Evolutionary conservation across 2,113 vertebrate species (phyloP), one percentile per base, ranked within the genome.

Genomic region (Rhinichthys klamathensis): DNA sequence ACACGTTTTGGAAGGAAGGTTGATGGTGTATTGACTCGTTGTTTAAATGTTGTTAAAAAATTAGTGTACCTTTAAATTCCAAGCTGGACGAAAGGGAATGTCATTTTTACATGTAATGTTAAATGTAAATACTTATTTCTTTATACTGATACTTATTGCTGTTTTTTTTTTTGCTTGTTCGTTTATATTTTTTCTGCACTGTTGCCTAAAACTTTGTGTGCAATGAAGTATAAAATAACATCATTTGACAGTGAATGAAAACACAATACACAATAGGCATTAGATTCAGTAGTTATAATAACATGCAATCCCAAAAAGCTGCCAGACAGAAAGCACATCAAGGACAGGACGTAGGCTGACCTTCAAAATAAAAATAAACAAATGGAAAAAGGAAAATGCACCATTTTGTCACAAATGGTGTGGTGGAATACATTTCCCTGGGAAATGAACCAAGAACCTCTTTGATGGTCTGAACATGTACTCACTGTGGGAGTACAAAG

Each of bases 221-320:
- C 1, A 13, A 3, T 3, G 6, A 74, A 25, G n/a, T 16, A 25
- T 49, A 9, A 46, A 74, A 73, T 16, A 74, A n/a, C 6, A n/a
- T 8, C 23, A 46, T 46, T 16, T 73, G 41, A 25, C 41, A 73
- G 5, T 3, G 0, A 72, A 73, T 7, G 6, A 74, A 74, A 25
- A 46, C 67, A 70, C 21, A 7, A 69, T 21, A 35, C 1, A 18
- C 65, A 35, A 69, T 69, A 35, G 30, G 0, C 18, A 35, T 70
- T 70, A 70, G 18, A 38, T 70, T 70, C 67, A 2, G 32, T 38
- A 21, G 65, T 44, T 11, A 72, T 7, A 49, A 46, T 74, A 30
- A 27, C 23, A 49, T 49, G 41, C 72, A 74, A 74, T 16, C 72
- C 18, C n/a, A 27, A 16, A 74, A 81, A 95, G 95, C 94, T 94